phyloP scores from a whole-genome alignment of 2,113 vertebrate genomes.

The Gymnocephalus cernua region DNA sequence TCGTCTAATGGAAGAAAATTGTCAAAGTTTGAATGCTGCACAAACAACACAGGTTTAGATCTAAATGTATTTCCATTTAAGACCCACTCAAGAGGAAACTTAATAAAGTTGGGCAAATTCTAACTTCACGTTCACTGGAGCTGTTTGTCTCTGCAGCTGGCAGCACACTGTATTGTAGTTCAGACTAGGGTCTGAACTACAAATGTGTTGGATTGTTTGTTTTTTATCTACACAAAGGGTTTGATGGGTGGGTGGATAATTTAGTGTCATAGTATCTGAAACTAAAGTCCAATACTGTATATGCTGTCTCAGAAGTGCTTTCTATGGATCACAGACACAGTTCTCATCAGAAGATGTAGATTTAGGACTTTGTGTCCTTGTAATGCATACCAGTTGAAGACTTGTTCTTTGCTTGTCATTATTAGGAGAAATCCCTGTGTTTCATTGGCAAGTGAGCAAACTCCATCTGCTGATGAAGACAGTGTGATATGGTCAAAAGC shows the following conservation, averaged over 20 bases:
- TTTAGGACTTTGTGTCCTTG: neutral
- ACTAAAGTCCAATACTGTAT: neutral
- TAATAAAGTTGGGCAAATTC: conserved; percentile 21
- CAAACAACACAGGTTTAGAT: conserved; percentile 23
- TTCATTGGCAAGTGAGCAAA: neutral
- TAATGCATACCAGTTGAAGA: too few species aligned
- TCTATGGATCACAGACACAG: neutral
- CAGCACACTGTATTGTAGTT: neutral
- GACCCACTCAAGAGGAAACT: conserved; percentile 24
- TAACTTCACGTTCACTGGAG: conserved; percentile 2
- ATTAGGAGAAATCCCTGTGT: neutral
- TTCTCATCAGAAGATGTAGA: neutral
- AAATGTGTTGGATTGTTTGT: conserved; percentile 1
- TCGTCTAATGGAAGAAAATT: conserved; percentile 10
- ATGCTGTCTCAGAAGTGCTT: neutral
- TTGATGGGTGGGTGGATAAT: neutral
- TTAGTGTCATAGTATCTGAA: neutral
- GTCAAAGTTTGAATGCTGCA: conserved; percentile 3
- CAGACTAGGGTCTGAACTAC: conserved; percentile 8
- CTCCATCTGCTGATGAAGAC: neutral
- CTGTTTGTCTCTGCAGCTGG: conserved; percentile 27
- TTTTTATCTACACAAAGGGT: conserved; percentile 6
- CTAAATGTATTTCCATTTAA: neutral
- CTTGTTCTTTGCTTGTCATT: neutral
- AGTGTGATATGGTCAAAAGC: conserved; percentile 1